Conservation (phyloP, 2,888 invertebrate genomes). For the Yponomeuta plumbellus region DNA sequence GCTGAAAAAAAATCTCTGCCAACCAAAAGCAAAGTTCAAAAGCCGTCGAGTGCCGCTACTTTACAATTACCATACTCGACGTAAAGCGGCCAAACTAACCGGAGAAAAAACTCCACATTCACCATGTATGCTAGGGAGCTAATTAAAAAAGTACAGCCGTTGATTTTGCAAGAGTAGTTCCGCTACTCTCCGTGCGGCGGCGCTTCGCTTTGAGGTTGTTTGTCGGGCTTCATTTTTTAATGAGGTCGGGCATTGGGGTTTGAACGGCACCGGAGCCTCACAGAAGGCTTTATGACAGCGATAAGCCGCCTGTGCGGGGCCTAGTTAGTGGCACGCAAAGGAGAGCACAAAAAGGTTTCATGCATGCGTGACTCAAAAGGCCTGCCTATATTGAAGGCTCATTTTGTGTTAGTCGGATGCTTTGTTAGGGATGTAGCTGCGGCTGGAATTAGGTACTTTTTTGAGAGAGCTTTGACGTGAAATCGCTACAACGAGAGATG, state of each 20-base stretch:
- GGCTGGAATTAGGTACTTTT: background rate
- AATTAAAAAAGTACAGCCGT: constrained; percentile 74
- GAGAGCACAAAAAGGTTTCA: constrained; percentile 29
- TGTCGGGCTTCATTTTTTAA: constrained; percentile 70
- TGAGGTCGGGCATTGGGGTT: constrained; percentile 53
- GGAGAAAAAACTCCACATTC: constrained; percentile 62
- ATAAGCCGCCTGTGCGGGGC: constrained; percentile 19
- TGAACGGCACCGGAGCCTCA: background rate
- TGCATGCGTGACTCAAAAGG: constrained; percentile 56
- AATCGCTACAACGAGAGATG: background rate
- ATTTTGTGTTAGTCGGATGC: constrained; percentile 45
- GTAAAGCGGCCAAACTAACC: constrained; percentile 72
- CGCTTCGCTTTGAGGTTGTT: constrained; percentile 60
- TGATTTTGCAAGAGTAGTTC: constrained; percentile 69
- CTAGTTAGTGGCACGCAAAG: constrained; percentile 46
- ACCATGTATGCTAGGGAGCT: constrained; percentile 69
- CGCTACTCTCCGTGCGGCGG: constrained; percentile 69
- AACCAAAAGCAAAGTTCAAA: constrained; percentile 39
- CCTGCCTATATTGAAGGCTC: constrained; percentile 43
- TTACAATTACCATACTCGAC: constrained; percentile 71
- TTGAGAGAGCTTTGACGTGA: constrained; percentile 23
- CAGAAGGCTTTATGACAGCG: constrained; percentile 15
- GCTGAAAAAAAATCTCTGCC: background rate
- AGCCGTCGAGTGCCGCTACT: constrained; percentile 50
- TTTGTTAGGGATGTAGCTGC: constrained; percentile 18